Percentiles rank a stretch among this genome's conserved stretches.
Conservation (phyloP, 2,797 vertebrate genomes). For the Taenioides sp. region DNA sequence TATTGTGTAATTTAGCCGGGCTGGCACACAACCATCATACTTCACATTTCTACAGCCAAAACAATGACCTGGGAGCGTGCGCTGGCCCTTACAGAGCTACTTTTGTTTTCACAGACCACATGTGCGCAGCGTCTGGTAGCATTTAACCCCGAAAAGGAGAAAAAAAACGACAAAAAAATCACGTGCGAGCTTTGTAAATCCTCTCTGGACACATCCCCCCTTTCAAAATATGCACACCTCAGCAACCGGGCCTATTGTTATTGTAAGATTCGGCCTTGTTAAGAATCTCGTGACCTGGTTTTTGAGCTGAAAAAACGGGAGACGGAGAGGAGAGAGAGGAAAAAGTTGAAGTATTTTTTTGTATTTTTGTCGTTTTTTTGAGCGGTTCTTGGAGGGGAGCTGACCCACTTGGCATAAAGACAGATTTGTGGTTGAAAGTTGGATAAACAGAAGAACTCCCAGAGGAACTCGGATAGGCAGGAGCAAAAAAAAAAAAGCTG, state of each 20-base stretch:
- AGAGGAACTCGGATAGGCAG: background rate
- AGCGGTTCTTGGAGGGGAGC: background rate
- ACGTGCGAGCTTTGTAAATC: background rate
- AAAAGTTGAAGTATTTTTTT: background rate
- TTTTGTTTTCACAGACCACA: constrained; percentile 49
- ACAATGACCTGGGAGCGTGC: constrained; percentile 22
- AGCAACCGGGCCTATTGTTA: background rate
- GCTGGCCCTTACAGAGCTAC: background rate
- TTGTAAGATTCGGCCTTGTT: background rate
- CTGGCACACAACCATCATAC: constrained; percentile 25
- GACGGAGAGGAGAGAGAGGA: background rate
- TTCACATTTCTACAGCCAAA: constrained; percentile 22
- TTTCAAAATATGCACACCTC: background rate
- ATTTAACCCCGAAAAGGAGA: background rate
- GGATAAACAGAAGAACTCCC: constrained; percentile 5
- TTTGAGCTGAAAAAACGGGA: background rate
- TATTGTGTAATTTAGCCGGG: constrained; percentile 39
- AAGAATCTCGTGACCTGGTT: background rate
- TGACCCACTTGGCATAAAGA: constrained; percentile 1
- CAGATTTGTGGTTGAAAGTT: background rate
- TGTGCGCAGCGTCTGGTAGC: constrained; percentile 1
- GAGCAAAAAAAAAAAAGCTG: background rate
- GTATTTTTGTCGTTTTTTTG: background rate
- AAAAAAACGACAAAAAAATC: background rate
- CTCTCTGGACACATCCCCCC: background rate